phyloP scores from a whole-genome alignment of 2,113 vertebrate genomes.

The Lepisosteus osseus region DNA sequence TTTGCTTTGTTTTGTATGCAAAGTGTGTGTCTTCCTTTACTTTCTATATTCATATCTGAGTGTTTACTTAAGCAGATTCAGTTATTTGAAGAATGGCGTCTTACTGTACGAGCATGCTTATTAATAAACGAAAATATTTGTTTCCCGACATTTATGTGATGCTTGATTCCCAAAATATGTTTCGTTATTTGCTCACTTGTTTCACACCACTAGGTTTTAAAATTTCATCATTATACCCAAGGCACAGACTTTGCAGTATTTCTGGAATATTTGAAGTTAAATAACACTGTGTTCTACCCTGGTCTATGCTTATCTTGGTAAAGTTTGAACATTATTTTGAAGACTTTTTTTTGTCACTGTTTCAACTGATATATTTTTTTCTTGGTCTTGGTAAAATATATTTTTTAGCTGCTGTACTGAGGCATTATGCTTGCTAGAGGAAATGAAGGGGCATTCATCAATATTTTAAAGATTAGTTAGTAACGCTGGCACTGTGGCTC shows the following conservation, averaged over 20 bases:
- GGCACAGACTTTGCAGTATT: not conserved
- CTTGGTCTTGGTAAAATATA: conserved; percentile 27
- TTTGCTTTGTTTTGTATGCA: no score
- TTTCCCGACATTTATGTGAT: not conserved
- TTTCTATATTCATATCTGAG: no score
- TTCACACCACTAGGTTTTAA: not conserved
- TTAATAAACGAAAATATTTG: not conserved
- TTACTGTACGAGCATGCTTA: no score
- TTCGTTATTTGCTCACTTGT: no score
- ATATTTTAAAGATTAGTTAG: conserved; percentile 33
- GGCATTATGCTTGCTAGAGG: conserved; percentile 16
- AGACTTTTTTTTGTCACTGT: no score
- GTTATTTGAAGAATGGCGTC: no score
- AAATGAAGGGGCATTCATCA: conserved; percentile 30
- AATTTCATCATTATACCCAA: not conserved
- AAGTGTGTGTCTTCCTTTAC: no score
- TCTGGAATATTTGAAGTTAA: no score
- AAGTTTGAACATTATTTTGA: no score
- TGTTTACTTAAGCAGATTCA: no score
- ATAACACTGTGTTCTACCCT: no score
- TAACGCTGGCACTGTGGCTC: conserved; percentile 11
- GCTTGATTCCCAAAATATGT: not conserved
- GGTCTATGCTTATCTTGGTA: no score
- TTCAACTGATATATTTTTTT: conserved; percentile 13
- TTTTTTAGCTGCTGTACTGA: conserved; percentile 24